These are phyloP conservation scores for Abscondita cerata DNA, from an alignment of 2,888 invertebrate species.

Conservation along the genomic window DNA sequence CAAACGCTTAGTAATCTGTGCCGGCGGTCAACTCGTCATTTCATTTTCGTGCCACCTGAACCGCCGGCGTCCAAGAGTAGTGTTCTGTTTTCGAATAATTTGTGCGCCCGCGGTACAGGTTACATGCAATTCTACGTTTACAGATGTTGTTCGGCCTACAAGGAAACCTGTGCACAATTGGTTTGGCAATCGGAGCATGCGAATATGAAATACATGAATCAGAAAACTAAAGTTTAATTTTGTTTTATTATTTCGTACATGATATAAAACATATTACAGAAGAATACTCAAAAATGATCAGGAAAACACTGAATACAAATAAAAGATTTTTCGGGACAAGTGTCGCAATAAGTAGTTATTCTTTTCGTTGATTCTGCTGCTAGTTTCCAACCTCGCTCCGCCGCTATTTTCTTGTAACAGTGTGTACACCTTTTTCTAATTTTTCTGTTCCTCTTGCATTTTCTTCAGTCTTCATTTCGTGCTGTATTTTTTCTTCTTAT, in stretches of 20 bases:
- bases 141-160: conserved; percentile 9
- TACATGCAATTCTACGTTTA: conserved; percentile 9
- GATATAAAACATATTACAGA: conserved; percentile 3
- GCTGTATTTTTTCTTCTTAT: too few species aligned
- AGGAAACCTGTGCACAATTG: conserved; percentile 9
- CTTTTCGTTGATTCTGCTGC: not conserved
- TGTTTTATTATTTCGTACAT: conserved; percentile 5
- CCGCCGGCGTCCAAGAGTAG: conserved; percentile 12
- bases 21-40: conserved; percentile 9
- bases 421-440: too few species aligned
- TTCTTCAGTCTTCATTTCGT: too few species aligned
- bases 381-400: not conserved
- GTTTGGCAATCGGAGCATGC: conserved; percentile 14
- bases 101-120: conserved; percentile 1
- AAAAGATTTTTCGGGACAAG: conserved; percentile 15
- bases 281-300: too few species aligned
- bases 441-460: too few species aligned
- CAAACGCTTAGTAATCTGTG: too few species aligned
- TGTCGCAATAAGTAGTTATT: conserved; percentile 12
- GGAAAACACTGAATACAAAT: conserved; percentile 20
- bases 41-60: conserved; percentile 10
- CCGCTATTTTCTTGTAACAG: conserved; percentile 2
- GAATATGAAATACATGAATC: conserved; percentile 7
- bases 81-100: not conserved
- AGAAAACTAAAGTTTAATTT: conserved; percentile 6